Conservation (phyloP, 2,113 vertebrate genomes). For the Cromileptes altivelis region DNA sequence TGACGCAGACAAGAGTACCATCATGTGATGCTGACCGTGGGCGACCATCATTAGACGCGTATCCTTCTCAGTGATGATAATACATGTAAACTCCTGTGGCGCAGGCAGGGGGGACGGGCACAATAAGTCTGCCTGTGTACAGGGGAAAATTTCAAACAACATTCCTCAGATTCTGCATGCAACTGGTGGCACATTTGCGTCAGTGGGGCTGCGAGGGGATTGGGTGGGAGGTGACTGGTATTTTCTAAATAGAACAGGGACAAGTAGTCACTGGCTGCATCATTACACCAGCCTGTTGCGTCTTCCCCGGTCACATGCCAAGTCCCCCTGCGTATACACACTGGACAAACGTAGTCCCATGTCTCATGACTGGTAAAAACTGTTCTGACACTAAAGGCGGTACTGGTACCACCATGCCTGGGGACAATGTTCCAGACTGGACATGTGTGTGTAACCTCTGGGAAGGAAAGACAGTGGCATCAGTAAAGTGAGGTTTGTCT, state of each 20-base stretch:
- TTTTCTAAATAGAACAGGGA: conserved; percentile 72
- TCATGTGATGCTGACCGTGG: conserved; percentile 48
- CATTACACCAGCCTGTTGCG: conserved; percentile 76
- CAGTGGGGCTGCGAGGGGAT: conserved; percentile 70
- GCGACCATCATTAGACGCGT: conserved; percentile 19
- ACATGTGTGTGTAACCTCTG: conserved; percentile 11
- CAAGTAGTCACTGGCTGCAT: conserved; percentile 73
- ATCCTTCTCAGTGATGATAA: conserved; percentile 42
- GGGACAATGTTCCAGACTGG: conserved; percentile 50
- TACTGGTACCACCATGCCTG: conserved; percentile 52
- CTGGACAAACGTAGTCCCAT: conserved; percentile 69
- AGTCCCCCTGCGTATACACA: conserved; percentile 66
- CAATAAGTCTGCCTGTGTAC: conserved; percentile 65
- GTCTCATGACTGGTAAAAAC: conserved; percentile 76
- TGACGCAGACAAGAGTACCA: not conserved
- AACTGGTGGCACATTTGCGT: conserved; percentile 81
- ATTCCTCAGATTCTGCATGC: conserved; percentile 83
- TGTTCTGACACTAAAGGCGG: conserved; percentile 61
- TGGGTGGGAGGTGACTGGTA: conserved; percentile 70
- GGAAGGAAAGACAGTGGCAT: conserved; percentile 16
- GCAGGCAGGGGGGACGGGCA: conserved; percentile 15
- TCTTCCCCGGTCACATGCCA: conserved; percentile 78
- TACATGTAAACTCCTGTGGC: conserved; percentile 24
- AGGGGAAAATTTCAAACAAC: conserved; percentile 74
- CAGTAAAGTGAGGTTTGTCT: not conserved